Evolutionary conservation across 2,888 invertebrate species (phyloP).

Genomic region (Lepidonotus clava): DNA sequence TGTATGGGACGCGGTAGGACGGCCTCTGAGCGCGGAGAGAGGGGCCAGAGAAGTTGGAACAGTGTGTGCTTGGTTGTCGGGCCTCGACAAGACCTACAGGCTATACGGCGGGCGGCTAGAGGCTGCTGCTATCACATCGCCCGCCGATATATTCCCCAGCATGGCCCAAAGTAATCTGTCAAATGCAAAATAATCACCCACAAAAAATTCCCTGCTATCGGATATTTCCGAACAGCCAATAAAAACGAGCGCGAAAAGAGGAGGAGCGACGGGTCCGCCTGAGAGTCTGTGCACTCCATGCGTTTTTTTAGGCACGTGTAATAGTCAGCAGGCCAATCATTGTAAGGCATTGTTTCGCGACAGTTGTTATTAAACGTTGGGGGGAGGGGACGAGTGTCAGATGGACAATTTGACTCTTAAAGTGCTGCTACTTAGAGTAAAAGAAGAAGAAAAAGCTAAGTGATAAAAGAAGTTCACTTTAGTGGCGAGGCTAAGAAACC

Average conservation of each 20-base stretch:
- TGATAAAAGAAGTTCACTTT: no score
- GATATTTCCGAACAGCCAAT: constrained; percentile 41
- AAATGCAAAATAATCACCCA: constrained; percentile 44
- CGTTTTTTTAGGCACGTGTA: neutral
- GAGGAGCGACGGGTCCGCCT: neutral
- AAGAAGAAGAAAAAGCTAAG: no score
- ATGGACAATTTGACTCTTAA: no score
- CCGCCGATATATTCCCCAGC: constrained; percentile 15
- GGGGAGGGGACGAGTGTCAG: neutral
- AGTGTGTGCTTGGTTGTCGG: no score
- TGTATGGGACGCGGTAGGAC: no score
- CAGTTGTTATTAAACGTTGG: constrained; percentile 18
- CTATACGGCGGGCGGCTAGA: neutral
- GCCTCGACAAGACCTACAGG: no score
- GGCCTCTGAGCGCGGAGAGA: neutral
- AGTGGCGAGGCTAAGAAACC: no score
- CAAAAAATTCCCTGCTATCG: constrained; percentile 21
- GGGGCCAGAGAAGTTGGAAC: no score
- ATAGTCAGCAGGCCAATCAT: constrained; percentile 32
- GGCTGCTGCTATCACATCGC: neutral
- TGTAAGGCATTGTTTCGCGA: constrained; percentile 22
- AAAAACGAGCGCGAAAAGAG: constrained; percentile 14
- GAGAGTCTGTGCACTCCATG: neutral
- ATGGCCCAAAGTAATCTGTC: constrained; percentile 27
- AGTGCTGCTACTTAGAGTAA: no score